Evolutionary conservation across 2,113 vertebrate species (phyloP), one percentile per base, ranked within the genome.

Genomic region (Gobiocypris rarus): DNA sequence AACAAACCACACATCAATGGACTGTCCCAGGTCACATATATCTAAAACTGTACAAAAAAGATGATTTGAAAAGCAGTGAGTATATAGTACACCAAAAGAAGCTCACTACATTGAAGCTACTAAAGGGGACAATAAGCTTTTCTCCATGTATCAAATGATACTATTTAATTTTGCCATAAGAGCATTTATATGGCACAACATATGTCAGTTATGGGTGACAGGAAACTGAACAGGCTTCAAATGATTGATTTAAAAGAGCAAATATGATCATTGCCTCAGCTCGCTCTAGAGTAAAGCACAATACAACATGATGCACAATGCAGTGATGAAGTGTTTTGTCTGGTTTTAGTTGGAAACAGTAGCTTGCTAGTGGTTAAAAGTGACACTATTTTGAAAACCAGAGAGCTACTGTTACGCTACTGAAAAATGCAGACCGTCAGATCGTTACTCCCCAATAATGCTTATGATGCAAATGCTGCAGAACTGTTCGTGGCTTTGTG

Each of bases 361-460:
- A 45, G 69, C 69, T 71, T 71, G 41, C 38, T 41, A 41, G 11
- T 73, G 70, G 70, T n/a, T n/a, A 48, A 48, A 45, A 48, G 41
- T 14, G 41, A 48, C 41, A 71, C 50, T n/a, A 38, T 76, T 15
- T 58, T 34, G 4, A 41, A 69, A 65, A 41, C 3, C 34, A 69
- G 17, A 2, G 9, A 70, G 67, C 9, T 41, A 70, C 67, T 41
- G 67, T 70, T 70, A 41, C 67, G 5, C 17, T 70, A 34, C 67
- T 41, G 19, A 41, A 70, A 69, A 69, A 65, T 65, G 26, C 31
- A 65, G 61, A 14, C 28, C 28, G 8, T 65, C 28, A 65, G 28
- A 65, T 65, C 28, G 1, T 28, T 31, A 65, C 28, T 65, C 28
- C 5, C 14, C 59, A 9, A 65, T 5, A 13, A 28, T 63, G 24